These are phyloP conservation scores for Acronicta alni DNA, from an alignment of 2,888 invertebrate species.

Conservation along the genomic window DNA sequence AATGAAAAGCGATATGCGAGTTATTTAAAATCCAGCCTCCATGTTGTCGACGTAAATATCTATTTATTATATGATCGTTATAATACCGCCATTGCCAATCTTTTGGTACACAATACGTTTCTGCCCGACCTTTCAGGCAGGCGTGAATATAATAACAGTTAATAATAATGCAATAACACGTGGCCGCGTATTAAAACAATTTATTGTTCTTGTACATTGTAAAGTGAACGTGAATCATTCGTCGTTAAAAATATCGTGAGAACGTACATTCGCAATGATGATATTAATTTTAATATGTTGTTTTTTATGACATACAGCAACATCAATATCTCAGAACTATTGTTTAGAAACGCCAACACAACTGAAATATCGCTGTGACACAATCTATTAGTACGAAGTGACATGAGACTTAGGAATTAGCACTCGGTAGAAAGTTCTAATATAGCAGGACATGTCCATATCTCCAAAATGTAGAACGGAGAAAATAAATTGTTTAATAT, in stretches of 20 bases:
- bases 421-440: no score
- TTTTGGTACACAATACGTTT: not conserved
- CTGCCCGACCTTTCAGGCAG: not conserved
- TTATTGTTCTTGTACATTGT: conserved; percentile 18
- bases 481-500: no score
- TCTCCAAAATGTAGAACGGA: no score
- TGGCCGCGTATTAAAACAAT: conserved; percentile 17
- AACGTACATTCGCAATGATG: conserved; percentile 19
- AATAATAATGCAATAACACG: conserved; percentile 31
- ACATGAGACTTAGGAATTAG: no score
- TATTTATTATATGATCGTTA: not conserved
- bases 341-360: no score
- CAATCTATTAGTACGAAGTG: no score
- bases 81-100: not conserved
- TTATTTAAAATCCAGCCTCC: conserved; percentile 3
- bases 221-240: conserved; percentile 34
- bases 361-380: no score
- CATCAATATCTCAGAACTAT: no score
- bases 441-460: no score
- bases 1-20: conserved; percentile 21
- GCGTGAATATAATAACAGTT: not conserved
- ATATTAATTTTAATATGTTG: conserved; percentile 8
- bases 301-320: not conserved
- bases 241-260: conserved; percentile 33
- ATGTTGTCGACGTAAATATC: no score